phyloP scores from a whole-genome alignment of 2,797 vertebrate species.

The Chaunax sp. region DNA sequence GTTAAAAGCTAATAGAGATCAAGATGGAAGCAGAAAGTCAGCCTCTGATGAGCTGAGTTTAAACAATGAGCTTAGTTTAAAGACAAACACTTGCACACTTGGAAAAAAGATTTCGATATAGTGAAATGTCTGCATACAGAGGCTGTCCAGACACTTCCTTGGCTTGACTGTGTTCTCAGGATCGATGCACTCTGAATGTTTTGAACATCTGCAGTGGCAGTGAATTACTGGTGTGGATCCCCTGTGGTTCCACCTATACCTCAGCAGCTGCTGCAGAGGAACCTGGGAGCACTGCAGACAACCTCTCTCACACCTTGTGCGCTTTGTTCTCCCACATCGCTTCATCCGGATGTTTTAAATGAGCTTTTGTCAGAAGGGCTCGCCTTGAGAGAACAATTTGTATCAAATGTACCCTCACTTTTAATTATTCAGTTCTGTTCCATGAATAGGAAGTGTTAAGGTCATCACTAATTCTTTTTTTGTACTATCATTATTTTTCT shows the following conservation, averaged over 20 bases:
- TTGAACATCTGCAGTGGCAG: slow-evolving; percentile 77
- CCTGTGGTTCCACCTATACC: slow-evolving; percentile 63
- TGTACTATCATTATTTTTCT: slow-evolving; percentile 15
- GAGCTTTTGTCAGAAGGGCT: slow-evolving; percentile 9
- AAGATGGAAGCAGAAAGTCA: background rate
- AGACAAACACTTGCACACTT: background rate
- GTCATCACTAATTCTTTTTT: slow-evolving; percentile 17
- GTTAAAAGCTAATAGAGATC: no score
- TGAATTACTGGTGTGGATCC: slow-evolving; percentile 71
- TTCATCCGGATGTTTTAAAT: background rate
- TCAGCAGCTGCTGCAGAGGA: slow-evolving; percentile 64
- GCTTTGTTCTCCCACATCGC: background rate
- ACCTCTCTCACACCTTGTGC: slow-evolving; percentile 13
- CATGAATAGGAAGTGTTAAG: slow-evolving; percentile 14
- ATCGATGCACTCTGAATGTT: slow-evolving; percentile 68
- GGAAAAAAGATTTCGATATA: background rate
- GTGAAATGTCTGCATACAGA: slow-evolving; percentile 9
- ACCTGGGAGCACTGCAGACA: slow-evolving; percentile 58
- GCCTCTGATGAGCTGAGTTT: no score
- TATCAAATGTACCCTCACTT: slow-evolving; percentile 6
- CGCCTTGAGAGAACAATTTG: background rate
- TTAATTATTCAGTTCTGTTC: slow-evolving; percentile 26
- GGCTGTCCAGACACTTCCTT: slow-evolving; percentile 7
- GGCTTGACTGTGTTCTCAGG: slow-evolving; percentile 32
- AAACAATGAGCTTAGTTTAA: background rate